These are phyloP conservation scores for Plecturocebus donacophilus DNA, from an alignment of 2,113 vertebrate genomes.

Conservation along the genomic window DNA sequence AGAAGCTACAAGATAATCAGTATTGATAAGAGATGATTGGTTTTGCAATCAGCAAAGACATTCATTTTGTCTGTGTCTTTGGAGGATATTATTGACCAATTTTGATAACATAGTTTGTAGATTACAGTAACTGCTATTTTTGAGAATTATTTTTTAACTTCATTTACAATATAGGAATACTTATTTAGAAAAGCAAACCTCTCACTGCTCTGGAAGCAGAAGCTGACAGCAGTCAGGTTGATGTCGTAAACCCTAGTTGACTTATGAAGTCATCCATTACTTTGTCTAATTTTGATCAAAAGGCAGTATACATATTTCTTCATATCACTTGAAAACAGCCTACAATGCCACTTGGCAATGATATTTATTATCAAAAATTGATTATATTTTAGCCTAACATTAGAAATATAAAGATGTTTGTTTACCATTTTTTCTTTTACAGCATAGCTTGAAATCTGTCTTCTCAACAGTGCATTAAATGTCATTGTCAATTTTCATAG, in stretches of 20 bases:
- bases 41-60: slow-evolving; percentile 27
- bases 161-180: slow-evolving; percentile 31
- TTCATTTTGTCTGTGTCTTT: slow-evolving; percentile 49
- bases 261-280: slow-evolving; percentile 53
- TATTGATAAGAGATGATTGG: slow-evolving; percentile 59
- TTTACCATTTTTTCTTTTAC: slow-evolving; percentile 37
- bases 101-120: slow-evolving; percentile 64
- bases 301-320: slow-evolving; percentile 36
- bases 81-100: slow-evolving; percentile 65
- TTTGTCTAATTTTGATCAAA: slow-evolving; percentile 58
- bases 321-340: slow-evolving; percentile 57
- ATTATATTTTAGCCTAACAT: slow-evolving; percentile 46
- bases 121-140: slow-evolving; percentile 60
- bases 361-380: slow-evolving; percentile 56
- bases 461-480: slow-evolving; percentile 55
- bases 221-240: slow-evolving; percentile 37
- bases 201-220: slow-evolving; percentile 47
- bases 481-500: slow-evolving; percentile 49
- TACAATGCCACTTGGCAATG: slow-evolving; percentile 25
- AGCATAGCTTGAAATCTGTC: slow-evolving; percentile 53
- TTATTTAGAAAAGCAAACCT: slow-evolving; percentile 63
- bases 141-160: slow-evolving; percentile 65
- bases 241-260: slow-evolving; percentile 39
- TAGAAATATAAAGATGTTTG: slow-evolving; percentile 67
- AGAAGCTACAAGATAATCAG: slow-evolving; percentile 43